phyloP scores from a whole-genome alignment of 2,113 vertebrate genomes.

The Zosterops borbonicus region DNA sequence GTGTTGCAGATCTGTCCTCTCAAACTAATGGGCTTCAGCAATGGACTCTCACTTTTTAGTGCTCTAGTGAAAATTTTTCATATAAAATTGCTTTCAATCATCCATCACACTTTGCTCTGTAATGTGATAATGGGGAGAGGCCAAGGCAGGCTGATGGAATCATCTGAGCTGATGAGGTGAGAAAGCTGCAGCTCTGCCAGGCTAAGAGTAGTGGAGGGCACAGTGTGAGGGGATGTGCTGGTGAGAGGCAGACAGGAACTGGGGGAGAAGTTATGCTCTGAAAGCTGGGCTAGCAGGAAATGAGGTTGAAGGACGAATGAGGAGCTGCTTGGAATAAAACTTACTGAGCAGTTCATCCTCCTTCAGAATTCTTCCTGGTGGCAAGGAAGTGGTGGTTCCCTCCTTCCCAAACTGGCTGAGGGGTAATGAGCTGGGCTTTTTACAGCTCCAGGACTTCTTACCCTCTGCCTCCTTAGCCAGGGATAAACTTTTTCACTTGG shows the following conservation, averaged over 20 bases:
- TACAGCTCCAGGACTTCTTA: neutral
- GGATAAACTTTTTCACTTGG: neutral
- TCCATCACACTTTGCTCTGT: accelerated
- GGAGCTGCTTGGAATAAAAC: neutral
- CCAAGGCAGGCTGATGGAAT: neutral
- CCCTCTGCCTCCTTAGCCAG: neutral
- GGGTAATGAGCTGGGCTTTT: neutral
- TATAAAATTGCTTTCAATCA: neutral
- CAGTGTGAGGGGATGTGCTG: neutral
- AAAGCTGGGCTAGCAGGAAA: neutral
- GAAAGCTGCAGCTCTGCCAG: neutral
- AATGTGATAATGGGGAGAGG: neutral
- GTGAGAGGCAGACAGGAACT: accelerated
- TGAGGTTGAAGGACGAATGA: neutral
- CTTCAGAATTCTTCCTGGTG: neutral
- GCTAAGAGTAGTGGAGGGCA: neutral
- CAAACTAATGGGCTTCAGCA: neutral
- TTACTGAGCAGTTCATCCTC: neutral
- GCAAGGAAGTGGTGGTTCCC: neutral
- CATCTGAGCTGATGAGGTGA: neutral
- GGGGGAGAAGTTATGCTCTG: neutral
- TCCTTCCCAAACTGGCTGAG: neutral
- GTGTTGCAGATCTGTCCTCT: neutral
- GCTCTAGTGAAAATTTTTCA: neutral
- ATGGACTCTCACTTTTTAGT: neutral